These are phyloP conservation scores for Oceanodroma leucorhoa DNA, from an alignment of 2,797 vertebrate species.

Conservation along the genomic window DNA sequence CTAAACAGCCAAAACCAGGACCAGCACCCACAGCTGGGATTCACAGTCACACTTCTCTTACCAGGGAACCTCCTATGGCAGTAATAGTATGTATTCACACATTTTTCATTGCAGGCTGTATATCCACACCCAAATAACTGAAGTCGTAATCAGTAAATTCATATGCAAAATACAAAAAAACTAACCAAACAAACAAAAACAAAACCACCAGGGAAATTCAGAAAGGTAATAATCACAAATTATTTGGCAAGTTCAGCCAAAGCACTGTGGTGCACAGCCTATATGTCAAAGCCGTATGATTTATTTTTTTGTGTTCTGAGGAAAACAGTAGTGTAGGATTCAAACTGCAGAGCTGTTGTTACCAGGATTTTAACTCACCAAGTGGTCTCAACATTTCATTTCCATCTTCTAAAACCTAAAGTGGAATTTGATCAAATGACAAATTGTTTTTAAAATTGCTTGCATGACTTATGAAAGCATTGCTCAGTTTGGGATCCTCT, in stretches of 20 bases:
- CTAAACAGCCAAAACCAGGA: not conserved
- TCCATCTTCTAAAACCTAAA: slow-evolving; percentile 8
- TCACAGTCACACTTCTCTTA: not conserved
- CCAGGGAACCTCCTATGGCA: not conserved
- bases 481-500: not conserved
- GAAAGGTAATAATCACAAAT: not conserved
- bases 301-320: not conserved
- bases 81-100: not conserved
- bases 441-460: slow-evolving; percentile 18
- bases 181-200: not conserved
- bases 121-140: not conserved
- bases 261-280: not conserved
- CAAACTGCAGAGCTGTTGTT: not conserved
- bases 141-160: not conserved
- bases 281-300: not conserved
- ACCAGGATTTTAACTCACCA: not conserved
- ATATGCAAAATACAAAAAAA: not conserved
- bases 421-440: slow-evolving; percentile 7
- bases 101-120: not conserved
- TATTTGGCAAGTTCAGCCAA: not conserved
- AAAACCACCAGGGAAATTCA: not conserved
- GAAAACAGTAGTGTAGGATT: not conserved
- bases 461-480: slow-evolving; percentile 11
- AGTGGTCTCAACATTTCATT: not conserved
- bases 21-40: not conserved